A percentile compares a stretch with the other conserved stretches of the same genome.
Evolutionary conservation across 1,140 invertebrate species (phyloP).

Genomic region (Lordiphosa clarofinis): DNA sequence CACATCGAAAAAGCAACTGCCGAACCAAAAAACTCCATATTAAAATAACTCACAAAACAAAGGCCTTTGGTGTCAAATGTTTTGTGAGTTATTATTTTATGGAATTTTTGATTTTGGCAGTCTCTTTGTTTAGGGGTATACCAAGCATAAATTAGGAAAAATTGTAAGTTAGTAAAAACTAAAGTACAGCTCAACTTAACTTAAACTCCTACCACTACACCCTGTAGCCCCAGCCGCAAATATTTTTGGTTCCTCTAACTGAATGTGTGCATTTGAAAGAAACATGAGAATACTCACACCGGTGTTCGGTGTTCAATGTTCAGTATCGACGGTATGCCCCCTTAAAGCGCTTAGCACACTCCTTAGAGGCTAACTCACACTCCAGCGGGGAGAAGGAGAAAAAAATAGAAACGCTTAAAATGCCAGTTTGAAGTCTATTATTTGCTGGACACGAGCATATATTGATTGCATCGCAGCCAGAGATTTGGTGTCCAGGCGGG

Average conservation of each 20-base stretch:
- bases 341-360: conserved; percentile 11
- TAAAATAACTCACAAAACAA: too few species aligned
- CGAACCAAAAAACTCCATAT: too few species aligned
- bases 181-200: too few species aligned
- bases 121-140: too few species aligned
- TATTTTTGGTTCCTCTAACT: conserved; percentile 50
- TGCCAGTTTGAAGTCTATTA: conserved; percentile 76
- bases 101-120: too few species aligned
- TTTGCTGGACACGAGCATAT: conserved; percentile 79
- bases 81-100: too few species aligned
- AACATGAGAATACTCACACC: conserved; percentile 44
- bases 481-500: conserved; percentile 23
- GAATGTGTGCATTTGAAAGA: conserved; percentile 50
- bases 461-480: conserved; percentile 75
- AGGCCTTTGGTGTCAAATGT: too few species aligned
- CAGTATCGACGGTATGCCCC: conserved; percentile 39
- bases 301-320: conserved; percentile 2
- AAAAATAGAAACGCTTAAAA: conserved; percentile 53
- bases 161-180: too few species aligned
- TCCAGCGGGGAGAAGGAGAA: conserved; percentile 7
- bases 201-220: not conserved
- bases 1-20: too few species aligned
- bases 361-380: conserved; percentile 10
- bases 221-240: conserved; percentile 12
- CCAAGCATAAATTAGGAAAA: too few species aligned